Percentiles rank a stretch among this genome's conserved stretches.
phyloP scores from a whole-genome alignment of 2,888 invertebrate species.

The Dioctria rufipes region DNA sequence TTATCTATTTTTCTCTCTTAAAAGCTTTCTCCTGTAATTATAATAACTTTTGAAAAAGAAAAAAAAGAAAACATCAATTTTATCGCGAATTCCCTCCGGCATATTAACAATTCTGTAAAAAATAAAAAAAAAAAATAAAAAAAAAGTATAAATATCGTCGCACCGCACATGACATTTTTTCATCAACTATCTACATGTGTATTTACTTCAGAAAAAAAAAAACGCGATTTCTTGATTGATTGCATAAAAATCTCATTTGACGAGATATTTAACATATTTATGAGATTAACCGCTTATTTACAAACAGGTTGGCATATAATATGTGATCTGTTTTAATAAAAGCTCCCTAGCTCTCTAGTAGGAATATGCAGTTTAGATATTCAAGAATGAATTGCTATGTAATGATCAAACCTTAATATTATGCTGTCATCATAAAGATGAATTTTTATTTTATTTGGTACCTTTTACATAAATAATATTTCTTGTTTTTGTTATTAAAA shows the following conservation, averaged over 20 bases:
- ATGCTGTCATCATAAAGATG: no score
- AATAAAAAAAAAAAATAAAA: background rate
- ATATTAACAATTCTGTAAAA: background rate
- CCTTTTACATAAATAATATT: no score
- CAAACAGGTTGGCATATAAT: constrained; percentile 58
- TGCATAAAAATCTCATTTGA: constrained; percentile 61
- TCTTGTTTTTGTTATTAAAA: no score
- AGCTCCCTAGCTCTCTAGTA: background rate
- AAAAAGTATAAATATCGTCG: background rate
- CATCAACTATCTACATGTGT: constrained; percentile 7
- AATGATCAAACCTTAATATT: no score
- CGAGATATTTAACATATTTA: constrained; percentile 60
- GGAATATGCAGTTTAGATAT: no score
- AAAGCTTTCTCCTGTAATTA: constrained; percentile 24
- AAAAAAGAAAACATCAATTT: background rate
- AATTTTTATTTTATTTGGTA: no score
- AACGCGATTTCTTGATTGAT: constrained; percentile 56
- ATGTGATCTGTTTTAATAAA: constrained; percentile 57
- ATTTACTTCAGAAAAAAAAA: constrained; percentile 1
- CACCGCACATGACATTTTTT: constrained; percentile 17
- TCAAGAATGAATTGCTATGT: no score
- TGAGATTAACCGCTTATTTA: constrained; percentile 56
- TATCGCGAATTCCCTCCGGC: background rate
- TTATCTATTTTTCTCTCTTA: background rate
- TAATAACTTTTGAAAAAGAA: background rate